Percentiles rank a stretch among this genome's conserved stretches.
Evolutionary conservation across 2,888 invertebrate species (phyloP).

Genomic region (Phorcus lineatus): DNA sequence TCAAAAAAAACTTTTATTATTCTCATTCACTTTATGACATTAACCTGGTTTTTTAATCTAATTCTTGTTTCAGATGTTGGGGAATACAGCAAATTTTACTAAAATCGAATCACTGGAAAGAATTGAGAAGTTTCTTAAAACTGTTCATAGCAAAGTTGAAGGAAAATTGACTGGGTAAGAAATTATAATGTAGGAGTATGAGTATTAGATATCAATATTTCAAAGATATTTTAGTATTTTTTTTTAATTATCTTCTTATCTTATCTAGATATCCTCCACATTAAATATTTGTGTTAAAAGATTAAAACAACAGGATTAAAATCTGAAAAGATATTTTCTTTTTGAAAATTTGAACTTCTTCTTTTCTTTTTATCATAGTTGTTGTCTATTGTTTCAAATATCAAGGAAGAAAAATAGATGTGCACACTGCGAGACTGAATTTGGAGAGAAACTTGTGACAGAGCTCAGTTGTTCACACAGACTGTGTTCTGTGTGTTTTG

Average conservation of each 20-base stretch:
- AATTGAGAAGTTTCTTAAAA: conserved; percentile 61
- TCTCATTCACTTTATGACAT: too few relatives aligned
- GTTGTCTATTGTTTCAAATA: not conserved
- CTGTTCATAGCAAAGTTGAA: conserved; percentile 53
- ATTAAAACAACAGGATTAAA: too few relatives aligned
- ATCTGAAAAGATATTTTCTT: too few relatives aligned
- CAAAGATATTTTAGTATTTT: too few relatives aligned
- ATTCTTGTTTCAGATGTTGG: conserved; percentile 52
- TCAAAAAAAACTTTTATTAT: too few relatives aligned
- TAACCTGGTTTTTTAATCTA: not conserved
- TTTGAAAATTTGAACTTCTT: too few relatives aligned
- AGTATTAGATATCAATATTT: too few relatives aligned
- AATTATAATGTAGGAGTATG: too few relatives aligned
- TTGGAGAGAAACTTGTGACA: conserved; percentile 52
- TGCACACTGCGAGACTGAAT: conserved; percentile 49
- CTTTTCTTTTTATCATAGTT: not conserved
- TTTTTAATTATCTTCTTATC: too few relatives aligned
- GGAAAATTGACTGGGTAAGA: conserved; percentile 39
- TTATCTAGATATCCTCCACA: too few relatives aligned
- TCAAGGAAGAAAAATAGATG: conserved; percentile 45
- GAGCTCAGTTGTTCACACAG: conserved; percentile 62
- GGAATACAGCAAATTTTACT: conserved; percentile 55
- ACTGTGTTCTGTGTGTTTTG: conserved; percentile 58
- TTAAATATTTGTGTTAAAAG: too few relatives aligned
- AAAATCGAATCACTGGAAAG: conserved; percentile 46